phyloP scores from a whole-genome alignment of 2,888 invertebrate species.

The Desoria tigrina region DNA sequence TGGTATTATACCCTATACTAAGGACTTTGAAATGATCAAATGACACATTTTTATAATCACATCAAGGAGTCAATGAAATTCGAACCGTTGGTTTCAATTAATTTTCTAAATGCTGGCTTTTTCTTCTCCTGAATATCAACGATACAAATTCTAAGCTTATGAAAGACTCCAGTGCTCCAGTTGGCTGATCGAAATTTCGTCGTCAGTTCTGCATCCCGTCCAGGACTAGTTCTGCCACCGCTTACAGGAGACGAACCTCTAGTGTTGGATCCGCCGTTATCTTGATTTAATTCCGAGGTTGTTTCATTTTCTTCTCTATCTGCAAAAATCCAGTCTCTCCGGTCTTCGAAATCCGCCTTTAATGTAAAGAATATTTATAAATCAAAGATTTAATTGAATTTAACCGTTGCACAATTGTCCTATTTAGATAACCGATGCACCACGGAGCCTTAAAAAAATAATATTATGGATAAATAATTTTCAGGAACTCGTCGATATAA shows the following conservation, averaged over 20 bases:
- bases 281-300: neutral
- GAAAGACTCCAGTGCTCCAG: neutral
- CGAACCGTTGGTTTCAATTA: neutral
- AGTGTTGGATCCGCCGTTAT: too few relatives aligned
- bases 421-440: too few relatives aligned
- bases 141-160: neutral
- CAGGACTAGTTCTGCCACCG: neutral
- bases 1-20: too few relatives aligned
- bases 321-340: conserved; percentile 1
- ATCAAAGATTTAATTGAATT: neutral
- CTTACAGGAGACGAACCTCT: neutral
- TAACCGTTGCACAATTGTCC: too few relatives aligned
- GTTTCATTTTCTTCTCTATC: neutral
- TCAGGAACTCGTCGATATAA: too few relatives aligned
- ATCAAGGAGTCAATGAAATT: too few relatives aligned
- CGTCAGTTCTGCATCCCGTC: neutral
- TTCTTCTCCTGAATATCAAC: neutral
- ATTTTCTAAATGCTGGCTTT: neutral
- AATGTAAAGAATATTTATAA: neutral
- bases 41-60: too few relatives aligned
- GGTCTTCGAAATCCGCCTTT: neutral
- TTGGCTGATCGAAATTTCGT: neutral
- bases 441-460: too few relatives aligned
- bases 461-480: too few relatives aligned
- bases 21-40: too few relatives aligned